Base-by-base conservation (phyloP, 2,113 vertebrate genomes). In the Elephas maximus region DNA sequence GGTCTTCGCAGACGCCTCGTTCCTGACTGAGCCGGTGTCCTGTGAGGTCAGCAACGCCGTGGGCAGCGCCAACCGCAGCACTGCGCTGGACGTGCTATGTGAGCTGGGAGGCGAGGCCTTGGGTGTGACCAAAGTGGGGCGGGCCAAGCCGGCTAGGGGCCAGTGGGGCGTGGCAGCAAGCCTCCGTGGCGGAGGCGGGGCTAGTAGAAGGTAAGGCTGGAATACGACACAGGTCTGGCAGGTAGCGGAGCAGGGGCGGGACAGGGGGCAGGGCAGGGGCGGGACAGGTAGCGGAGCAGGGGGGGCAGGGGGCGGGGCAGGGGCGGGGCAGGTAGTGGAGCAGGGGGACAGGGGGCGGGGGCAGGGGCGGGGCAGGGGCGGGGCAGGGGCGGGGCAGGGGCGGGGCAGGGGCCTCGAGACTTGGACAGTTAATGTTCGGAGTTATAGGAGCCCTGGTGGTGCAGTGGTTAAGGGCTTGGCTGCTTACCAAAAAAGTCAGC, bases 41-140 rank as follows among this genome's bases (percentile, higher is more conserved):
- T 99, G 99, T 8, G 99, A 99, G 95, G 99, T 99, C 97, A 99
- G 99, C 97, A 99, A 99, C 95, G 99, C 99, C 1, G 99, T 99
- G 94, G 99, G 99, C 28, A 99, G 98, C 97, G 99, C 99, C 96
- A 99, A 99, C 74, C 99, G 99, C 97, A 99, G 99, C 99, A 99
- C 99, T 0, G 98, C 99, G 73, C 99, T 99, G 65, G 99, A 99
- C 23, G 99, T 99, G 48, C 99, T 99, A 53, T 99, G 99, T 99
- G 97, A 99, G 99, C 95, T 12, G 15, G n/a, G 73, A 57, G 51
- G 37, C 21, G 63, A 24, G n/a, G 14, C 67, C 12, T 17, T 15
- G 91, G 48, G 85, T 65, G 92, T 30, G 79, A 51, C 44, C 80
- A 67, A 57, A 5, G 33, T 18, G 53, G 53, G 62, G 48, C 7